phyloP scores from a whole-genome alignment of 2,888 invertebrate genomes.

The Hypsopygia costalis region DNA sequence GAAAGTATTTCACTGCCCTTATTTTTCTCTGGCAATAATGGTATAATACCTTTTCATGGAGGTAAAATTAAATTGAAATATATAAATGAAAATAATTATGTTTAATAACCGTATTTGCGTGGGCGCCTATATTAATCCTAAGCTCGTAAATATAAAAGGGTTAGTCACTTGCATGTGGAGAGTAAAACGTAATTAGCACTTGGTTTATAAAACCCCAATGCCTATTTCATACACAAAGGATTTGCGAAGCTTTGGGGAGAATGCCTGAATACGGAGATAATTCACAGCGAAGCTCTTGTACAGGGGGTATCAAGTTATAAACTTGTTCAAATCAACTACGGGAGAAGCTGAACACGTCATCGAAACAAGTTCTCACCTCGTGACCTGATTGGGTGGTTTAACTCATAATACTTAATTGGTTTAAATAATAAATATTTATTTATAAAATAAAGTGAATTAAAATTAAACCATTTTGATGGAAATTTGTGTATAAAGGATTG shows the following conservation, averaged over 20 bases:
- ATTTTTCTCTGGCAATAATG: no score
- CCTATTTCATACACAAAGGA: slow-evolving; percentile 29
- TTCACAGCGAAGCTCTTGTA: slow-evolving; percentile 36
- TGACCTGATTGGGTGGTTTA: slow-evolving; percentile 29
- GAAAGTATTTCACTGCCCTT: no score
- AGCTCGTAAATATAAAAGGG: slow-evolving; percentile 14
- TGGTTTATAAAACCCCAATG: slow-evolving; percentile 22
- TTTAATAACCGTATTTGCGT: no score
- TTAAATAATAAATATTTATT: slow-evolving; percentile 51
- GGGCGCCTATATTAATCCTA: no score
- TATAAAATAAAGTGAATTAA: slow-evolving; percentile 49
- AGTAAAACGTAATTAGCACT: slow-evolving; percentile 26
- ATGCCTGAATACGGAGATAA: slow-evolving; percentile 30
- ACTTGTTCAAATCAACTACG: slow-evolving; percentile 21
- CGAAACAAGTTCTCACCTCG: slow-evolving; percentile 64
- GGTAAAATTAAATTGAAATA: no score
- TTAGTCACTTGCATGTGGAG: slow-evolving; percentile 38
- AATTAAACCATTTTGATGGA: slow-evolving; percentile 43
- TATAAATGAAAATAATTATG: no score
- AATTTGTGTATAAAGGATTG: slow-evolving; percentile 23
- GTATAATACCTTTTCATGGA: no score
- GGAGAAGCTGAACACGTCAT: slow-evolving; percentile 47
- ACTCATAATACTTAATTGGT: slow-evolving; percentile 35
- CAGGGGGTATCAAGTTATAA: slow-evolving; percentile 21
- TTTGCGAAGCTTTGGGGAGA: slow-evolving; percentile 46